Conservation (phyloP, 1,140 invertebrate genomes). For the Linepithema humile region DNA sequence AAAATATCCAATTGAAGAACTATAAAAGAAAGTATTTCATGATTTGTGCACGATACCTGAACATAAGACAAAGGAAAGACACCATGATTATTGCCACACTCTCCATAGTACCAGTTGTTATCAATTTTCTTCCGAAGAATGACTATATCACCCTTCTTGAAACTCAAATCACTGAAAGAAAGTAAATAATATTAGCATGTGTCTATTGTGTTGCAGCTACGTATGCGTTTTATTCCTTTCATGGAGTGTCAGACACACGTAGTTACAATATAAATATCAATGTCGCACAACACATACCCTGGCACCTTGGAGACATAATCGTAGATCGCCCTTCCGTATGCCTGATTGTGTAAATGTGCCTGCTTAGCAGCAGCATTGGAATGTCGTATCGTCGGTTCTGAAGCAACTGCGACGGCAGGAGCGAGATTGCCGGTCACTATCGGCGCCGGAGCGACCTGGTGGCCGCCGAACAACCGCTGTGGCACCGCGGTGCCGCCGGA, state of each 20-base stretch:
- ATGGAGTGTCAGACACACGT: no score
- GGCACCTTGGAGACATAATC: constrained; percentile 94
- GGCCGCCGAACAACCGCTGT: constrained; percentile 76
- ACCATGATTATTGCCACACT: constrained; percentile 91
- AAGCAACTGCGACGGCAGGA: constrained; percentile 66
- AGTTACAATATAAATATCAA: not conserved
- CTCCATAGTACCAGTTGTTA: constrained; percentile 96
- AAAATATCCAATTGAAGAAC: not conserved
- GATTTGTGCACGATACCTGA: constrained; percentile 85
- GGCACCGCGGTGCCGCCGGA: constrained; percentile 77
- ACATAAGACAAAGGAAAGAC: constrained; percentile 95
- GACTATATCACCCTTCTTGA: constrained; percentile 95
- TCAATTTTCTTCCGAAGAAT: constrained; percentile 93
- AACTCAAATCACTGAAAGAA: constrained; percentile 91
- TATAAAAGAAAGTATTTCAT: not conserved
- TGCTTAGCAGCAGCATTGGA: constrained; percentile 79
- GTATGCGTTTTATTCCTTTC: no score
- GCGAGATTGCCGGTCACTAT: constrained; percentile 72
- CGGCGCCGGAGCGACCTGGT: constrained; percentile 73
- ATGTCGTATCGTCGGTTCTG: constrained; percentile 75
- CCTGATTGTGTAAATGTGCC: constrained; percentile 84
- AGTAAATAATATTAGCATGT: constrained; percentile 34
- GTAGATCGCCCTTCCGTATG: constrained; percentile 94
- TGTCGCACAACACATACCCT: constrained; percentile 85
- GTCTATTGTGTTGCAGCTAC: not conserved